Conservation (phyloP, 2,888 invertebrate species). For the Molorchus minor region DNA sequence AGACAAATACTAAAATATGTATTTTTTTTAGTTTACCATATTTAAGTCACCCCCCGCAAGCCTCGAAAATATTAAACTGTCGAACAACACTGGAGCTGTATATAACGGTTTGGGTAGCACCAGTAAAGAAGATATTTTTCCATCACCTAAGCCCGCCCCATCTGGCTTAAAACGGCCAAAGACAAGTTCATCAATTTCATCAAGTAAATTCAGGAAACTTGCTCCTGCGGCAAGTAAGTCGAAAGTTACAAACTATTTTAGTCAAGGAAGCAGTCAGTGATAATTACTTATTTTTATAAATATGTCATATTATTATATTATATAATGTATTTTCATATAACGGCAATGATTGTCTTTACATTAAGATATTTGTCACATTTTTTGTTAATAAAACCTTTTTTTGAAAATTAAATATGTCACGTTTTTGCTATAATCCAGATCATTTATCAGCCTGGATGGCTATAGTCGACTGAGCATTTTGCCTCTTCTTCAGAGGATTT, state of each 20-base stretch:
- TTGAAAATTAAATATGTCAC: no score
- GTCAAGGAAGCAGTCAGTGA: constrained; percentile 14
- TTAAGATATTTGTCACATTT: no score
- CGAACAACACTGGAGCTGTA: constrained; percentile 33
- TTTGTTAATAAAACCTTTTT: no score
- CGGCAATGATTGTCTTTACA: constrained; percentile 1
- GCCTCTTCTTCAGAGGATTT: no score
- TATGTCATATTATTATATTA: neutral
- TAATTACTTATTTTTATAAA: neutral
- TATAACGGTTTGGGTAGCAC: constrained; percentile 69
- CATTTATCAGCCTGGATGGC: no score
- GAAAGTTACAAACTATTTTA: constrained; percentile 14
- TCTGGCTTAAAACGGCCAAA: constrained; percentile 39
- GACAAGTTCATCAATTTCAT: constrained; percentile 33
- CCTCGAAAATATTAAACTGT: constrained; percentile 8
- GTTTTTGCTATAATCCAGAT: no score
- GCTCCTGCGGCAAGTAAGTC: constrained; percentile 35
- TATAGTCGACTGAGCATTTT: no score
- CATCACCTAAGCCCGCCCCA: constrained; percentile 47
- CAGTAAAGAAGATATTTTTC: constrained; percentile 65
- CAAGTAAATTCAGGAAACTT: constrained; percentile 52
- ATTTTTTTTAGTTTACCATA: constrained; percentile 39
- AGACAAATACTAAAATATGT: neutral
- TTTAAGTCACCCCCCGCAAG: constrained; percentile 27
- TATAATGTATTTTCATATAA: neutral